A percentile compares a stretch with the other conserved stretches of the same genome.
phyloP scores from a whole-genome alignment of 2,113 vertebrate genomes.

The Stictonetta naevosa region DNA sequence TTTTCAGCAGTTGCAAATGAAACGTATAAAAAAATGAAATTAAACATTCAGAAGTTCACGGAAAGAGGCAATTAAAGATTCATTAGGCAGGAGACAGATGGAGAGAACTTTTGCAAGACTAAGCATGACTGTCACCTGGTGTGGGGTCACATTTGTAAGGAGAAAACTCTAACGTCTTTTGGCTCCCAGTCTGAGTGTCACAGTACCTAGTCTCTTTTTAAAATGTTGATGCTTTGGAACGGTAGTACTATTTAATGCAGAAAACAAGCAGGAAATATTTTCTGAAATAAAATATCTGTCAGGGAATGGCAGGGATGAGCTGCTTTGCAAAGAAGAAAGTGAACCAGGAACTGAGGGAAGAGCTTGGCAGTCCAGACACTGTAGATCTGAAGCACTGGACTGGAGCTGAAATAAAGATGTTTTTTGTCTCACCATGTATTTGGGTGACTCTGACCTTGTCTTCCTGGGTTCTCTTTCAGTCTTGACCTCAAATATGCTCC shows the following conservation, averaged over 20 bases:
- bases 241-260: not conserved
- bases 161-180: not conserved
- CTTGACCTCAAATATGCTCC: not conserved
- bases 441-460: not conserved
- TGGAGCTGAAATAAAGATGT: not conserved
- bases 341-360: not conserved
- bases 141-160: not conserved
- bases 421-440: not conserved
- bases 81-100: not conserved
- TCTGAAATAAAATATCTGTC: not conserved
- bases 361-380: not conserved
- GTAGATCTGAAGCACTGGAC: not conserved
- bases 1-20: not conserved
- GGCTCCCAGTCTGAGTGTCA: not conserved
- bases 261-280: not conserved
- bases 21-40: constrained; percentile 36
- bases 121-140: not conserved
- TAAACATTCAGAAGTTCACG: constrained; percentile 18
- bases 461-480: not conserved
- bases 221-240: not conserved
- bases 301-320: not conserved
- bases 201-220: not conserved
- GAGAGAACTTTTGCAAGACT: not conserved
- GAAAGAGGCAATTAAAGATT: constrained; percentile 28
- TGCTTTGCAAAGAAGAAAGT: not conserved